Evolutionary conservation across 1,140 invertebrate genomes (phyloP).

Genomic region (Drosophila grimshawi): DNA sequence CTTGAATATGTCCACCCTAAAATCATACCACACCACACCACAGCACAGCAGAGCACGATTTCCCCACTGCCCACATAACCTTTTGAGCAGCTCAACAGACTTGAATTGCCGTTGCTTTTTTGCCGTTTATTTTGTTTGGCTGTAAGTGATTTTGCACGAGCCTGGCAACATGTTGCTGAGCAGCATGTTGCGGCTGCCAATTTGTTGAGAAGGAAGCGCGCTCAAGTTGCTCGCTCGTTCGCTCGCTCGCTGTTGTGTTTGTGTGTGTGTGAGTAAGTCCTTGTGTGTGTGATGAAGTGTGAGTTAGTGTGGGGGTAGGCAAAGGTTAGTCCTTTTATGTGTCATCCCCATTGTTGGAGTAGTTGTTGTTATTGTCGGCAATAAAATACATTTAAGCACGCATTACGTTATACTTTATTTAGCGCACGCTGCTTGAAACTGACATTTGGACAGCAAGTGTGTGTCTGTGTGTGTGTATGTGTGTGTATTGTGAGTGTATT

Average conservation of each 20-base stretch:
- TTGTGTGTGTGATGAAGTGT: background rate
- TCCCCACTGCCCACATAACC: constrained; percentile 36
- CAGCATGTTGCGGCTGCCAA: constrained; percentile 38
- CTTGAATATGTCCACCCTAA: constrained; percentile 75
- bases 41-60: too few species aligned
- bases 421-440: constrained; percentile 71
- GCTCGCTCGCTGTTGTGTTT: constrained; percentile 5
- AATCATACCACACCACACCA: constrained; percentile 42
- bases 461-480: constrained; percentile 25
- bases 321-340: constrained; percentile 55
- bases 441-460: constrained; percentile 63
- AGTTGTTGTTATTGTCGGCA: constrained; percentile 59
- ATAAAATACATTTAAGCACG: constrained; percentile 82
- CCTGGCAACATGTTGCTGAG: constrained; percentile 64
- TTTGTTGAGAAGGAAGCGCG: constrained; percentile 45
- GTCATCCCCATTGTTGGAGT: constrained; percentile 45
- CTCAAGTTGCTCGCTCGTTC: constrained; percentile 6
- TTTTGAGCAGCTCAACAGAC: constrained; percentile 54
- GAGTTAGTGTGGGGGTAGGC: constrained; percentile 7
- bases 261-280: constrained; percentile 7
- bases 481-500: constrained; percentile 11
- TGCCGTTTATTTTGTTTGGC: constrained; percentile 68
- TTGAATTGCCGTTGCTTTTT: constrained; percentile 69
- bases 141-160: constrained; percentile 69
- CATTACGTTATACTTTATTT: constrained; percentile 75